Percentiles rank a stretch among this genome's conserved stretches.
Conservation (phyloP, 2,113 vertebrate genomes). For the Raja brachyura region DNA sequence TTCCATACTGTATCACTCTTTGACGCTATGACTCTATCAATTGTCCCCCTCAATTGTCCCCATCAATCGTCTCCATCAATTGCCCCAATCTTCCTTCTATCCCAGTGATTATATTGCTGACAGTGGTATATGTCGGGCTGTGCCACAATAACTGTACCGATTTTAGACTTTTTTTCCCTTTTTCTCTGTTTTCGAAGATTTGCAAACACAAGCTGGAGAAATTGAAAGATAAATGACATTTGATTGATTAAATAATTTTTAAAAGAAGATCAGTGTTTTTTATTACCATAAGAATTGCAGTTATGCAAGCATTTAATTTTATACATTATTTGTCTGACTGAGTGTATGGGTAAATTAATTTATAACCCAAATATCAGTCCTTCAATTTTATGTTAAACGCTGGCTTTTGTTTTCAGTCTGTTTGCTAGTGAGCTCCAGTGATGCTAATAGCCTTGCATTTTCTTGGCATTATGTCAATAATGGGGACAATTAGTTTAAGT, state of each 20-base stretch:
- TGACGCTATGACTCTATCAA: too few species aligned
- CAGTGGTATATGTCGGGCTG: not conserved
- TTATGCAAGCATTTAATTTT: slow-evolving; percentile 66
- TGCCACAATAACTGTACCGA: not conserved
- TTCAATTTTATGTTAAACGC: slow-evolving; percentile 72
- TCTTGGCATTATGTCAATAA: slow-evolving; percentile 99
- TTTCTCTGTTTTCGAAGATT: not conserved
- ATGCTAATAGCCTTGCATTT: slow-evolving; percentile 95
- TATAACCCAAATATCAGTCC: slow-evolving; percentile 55
- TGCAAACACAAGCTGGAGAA: not conserved
- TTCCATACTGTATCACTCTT: too few species aligned
- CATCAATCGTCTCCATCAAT: too few species aligned
- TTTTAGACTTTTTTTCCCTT: not conserved
- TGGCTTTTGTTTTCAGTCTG: slow-evolving; percentile 58
- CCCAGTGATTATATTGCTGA: too few species aligned
- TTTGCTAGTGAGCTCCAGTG: slow-evolving; percentile 66
- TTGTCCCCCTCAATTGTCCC: too few species aligned
- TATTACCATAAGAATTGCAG: slow-evolving; percentile 69
- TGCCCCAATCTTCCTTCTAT: not conserved
- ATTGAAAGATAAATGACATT: not conserved
- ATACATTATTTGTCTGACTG: slow-evolving; percentile 39
- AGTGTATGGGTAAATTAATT: slow-evolving; percentile 53
- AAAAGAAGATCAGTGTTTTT: slow-evolving; percentile 43
- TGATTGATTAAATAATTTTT: not conserved
- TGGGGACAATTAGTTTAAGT: slow-evolving; percentile 98